Conservation (phyloP, 2,797 vertebrate genomes). For the Rhadinocentrus ornatus region DNA sequence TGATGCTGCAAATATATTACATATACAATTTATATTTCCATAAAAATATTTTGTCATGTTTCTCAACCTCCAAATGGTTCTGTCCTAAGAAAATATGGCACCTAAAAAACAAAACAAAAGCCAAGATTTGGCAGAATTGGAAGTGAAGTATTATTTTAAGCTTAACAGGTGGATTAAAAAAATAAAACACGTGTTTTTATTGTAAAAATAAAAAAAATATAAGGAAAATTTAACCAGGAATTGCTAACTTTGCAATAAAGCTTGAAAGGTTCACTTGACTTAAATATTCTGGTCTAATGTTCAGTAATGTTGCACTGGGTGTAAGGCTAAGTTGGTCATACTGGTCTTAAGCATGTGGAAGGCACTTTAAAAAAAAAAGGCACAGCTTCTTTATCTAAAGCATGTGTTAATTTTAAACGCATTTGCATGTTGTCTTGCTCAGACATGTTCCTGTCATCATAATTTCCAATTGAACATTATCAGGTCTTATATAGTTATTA, state of each 20-base stretch:
- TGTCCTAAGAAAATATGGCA: slow-evolving; percentile 43
- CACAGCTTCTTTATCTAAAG: slow-evolving; percentile 17
- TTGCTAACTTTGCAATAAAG: neutral
- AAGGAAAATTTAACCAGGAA: neutral
- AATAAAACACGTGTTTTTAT: neutral
- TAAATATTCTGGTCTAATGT: neutral
- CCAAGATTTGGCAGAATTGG: slow-evolving; percentile 6
- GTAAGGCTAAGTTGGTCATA: slow-evolving; percentile 8
- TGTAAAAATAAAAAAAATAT: neutral
- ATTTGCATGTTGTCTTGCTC: neutral
- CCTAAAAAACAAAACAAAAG: neutral
- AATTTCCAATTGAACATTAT: neutral
- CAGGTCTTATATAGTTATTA: neutral
- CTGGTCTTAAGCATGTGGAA: slow-evolving; percentile 31
- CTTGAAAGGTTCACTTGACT: neutral
- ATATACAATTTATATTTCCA: slow-evolving; percentile 74
- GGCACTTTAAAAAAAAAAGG: slow-evolving; percentile 63
- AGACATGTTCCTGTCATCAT: neutral
- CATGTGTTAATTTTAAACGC: neutral
- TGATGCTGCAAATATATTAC: slow-evolving; percentile 85
- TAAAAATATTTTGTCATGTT: slow-evolving; percentile 76
- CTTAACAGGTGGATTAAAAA: slow-evolving; percentile 17
- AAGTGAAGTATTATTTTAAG: neutral
- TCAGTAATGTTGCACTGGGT: neutral
- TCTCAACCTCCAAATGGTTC: slow-evolving; percentile 46